These are phyloP conservation scores for Toxostoma redivivum DNA, from an alignment of 2,113 vertebrate species.

Conservation along the genomic window DNA sequence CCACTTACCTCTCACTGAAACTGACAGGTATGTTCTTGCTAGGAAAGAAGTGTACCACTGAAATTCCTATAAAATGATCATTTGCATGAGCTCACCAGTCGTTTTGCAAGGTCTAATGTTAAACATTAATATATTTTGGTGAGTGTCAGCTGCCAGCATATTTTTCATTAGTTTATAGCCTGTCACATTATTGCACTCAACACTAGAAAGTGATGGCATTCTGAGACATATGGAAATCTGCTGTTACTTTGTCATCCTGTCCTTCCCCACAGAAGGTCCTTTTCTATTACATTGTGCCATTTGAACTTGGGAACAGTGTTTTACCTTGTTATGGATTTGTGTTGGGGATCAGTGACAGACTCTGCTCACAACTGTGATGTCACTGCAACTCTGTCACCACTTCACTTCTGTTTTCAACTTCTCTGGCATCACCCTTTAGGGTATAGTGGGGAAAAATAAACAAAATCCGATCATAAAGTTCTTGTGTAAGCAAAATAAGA, in stretches of 20 bases:
- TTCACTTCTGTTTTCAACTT: background rate
- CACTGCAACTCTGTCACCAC: background rate
- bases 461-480: background rate
- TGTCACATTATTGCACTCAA: background rate
- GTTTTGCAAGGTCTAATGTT: background rate
- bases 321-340: background rate
- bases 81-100: background rate
- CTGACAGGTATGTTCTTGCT: background rate
- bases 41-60: background rate
- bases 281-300: background rate
- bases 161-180: background rate
- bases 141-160: background rate
- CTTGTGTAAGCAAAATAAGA: background rate
- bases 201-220: background rate
- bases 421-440: background rate
- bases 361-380: background rate
- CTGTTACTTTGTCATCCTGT: background rate
- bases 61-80: background rate
- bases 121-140: background rate
- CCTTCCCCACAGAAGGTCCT: background rate
- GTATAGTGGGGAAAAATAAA: background rate
- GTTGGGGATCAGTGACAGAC: background rate
- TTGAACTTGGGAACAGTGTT: background rate
- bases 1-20: background rate
- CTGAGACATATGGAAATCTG: background rate